phyloP scores from a whole-genome alignment of 2,797 vertebrate genomes.

The Siniperca obscura region DNA sequence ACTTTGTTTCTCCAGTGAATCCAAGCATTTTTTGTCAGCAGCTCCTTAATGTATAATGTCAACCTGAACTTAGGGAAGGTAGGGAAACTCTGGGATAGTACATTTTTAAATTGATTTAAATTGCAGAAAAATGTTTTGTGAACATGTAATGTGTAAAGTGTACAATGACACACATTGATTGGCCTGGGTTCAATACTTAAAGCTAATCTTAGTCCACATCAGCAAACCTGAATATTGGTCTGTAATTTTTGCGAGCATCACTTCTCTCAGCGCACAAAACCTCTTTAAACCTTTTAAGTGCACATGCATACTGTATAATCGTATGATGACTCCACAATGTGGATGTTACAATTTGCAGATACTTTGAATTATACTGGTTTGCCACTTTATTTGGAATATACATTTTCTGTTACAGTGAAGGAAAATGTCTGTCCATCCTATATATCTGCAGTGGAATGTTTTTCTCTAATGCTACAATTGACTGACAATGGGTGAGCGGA shows the following conservation, averaged over 20 bases:
- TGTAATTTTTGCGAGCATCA: constrained; percentile 24
- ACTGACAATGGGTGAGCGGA: constrained; percentile 29
- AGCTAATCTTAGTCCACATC: constrained; percentile 21
- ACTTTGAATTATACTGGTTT: constrained; percentile 31
- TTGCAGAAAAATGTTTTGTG: constrained; percentile 28
- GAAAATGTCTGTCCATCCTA: constrained; percentile 31
- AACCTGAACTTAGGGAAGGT: constrained; percentile 35
- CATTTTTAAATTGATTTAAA: constrained; percentile 36
- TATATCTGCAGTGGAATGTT: constrained; percentile 43
- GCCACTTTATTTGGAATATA: constrained; percentile 40
- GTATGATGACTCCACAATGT: constrained; percentile 50
- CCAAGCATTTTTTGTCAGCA: constrained; percentile 36
- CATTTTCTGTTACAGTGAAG: constrained; percentile 31
- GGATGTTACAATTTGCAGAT: constrained; percentile 45
- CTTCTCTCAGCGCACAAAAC: constrained; percentile 44
- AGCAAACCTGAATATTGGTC: constrained; percentile 1
- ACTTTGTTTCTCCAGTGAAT: constrained; percentile 48
- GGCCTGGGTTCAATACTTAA: constrained; percentile 5
- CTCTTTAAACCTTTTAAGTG: constrained; percentile 26
- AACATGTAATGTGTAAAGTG: constrained; percentile 4
- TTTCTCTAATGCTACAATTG: constrained; percentile 38
- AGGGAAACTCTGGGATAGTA: constrained; percentile 37
- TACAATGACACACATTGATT: constrained; percentile 2
- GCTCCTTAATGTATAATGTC: constrained; percentile 31
- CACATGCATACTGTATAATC: constrained; percentile 39